Evolutionary conservation across 37 sponge, comb jelly and placozoan genomes (phyloP).

Genomic region (Aplysina aerophoba): DNA sequence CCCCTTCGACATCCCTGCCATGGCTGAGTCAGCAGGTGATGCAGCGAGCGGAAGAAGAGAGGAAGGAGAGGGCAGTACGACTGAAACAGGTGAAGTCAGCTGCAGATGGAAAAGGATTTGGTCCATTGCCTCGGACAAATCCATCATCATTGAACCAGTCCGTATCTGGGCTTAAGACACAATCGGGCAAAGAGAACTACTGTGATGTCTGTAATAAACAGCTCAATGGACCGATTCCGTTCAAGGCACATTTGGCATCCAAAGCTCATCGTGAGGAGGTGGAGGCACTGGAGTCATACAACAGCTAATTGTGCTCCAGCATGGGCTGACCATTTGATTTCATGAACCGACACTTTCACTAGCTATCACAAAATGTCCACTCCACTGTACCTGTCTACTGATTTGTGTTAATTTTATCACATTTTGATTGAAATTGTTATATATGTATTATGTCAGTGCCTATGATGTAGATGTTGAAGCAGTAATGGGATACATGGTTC

Average conservation of each 20-base stretch:
- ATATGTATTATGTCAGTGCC: too few relatives aligned
- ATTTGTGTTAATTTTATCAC: too few relatives aligned
- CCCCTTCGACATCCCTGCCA: constrained; percentile 40
- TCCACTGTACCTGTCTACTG: too few relatives aligned
- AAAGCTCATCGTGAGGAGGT: constrained; percentile 73
- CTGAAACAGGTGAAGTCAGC: constrained; percentile 39
- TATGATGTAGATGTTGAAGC: too few relatives aligned
- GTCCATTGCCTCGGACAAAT: constrained; percentile 55
- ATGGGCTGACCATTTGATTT: background rate
- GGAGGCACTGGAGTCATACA: constrained; percentile 20
- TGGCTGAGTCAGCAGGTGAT: constrained; percentile 58
- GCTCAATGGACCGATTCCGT: constrained; percentile 79
- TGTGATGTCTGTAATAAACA: constrained; percentile 73
- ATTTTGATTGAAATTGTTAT: too few relatives aligned
- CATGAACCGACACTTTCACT: background rate
- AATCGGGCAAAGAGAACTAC: constrained; percentile 33
- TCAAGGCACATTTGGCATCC: constrained; percentile 67
- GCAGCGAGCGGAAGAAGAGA: constrained; percentile 53
- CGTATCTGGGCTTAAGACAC: constrained; percentile 17
- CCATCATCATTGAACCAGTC: constrained; percentile 22
- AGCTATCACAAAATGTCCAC: too few relatives aligned
- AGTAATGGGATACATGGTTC: too few relatives aligned
- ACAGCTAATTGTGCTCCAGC: background rate
- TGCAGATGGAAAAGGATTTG: constrained; percentile 52
- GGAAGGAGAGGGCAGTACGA: constrained; percentile 50